Evolutionary conservation across 2,113 vertebrate genomes (phyloP), one percentile per base, ranked within the genome.

Genomic region (Cercocebus atys): DNA sequence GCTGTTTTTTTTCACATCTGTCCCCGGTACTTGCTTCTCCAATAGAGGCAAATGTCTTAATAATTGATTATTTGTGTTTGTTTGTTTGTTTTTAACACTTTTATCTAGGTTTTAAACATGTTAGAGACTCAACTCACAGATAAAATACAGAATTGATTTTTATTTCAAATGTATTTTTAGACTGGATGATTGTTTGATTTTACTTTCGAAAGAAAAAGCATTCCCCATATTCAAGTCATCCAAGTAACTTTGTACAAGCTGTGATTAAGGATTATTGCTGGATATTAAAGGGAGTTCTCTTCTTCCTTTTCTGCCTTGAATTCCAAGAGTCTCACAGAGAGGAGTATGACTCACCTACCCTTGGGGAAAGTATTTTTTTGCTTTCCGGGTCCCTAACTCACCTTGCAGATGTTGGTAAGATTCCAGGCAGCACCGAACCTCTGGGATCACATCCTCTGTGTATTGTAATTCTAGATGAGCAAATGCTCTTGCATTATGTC

Each of bases 131-230:
- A 35, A 47, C 50, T 88, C 78, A 75, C 22, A 88, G 88, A 45
- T 87, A 89, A 97, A 96, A 85, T 27, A 59, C 18, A 76, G n/a
- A 23, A 73, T 30, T 81, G 22, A 7, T 73, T 94, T 93, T 95
- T 61, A 38, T 93, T 70, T 45, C 47, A 83, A 20, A 61, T 85
- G 17, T 73, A 89, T 52, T 66, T 98, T 78, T 92, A 89, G 92
- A 73, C 17, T 89, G 55, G 55, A 91, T 45, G 50, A 13, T 64
- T 55, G 25, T 66, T 97, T 80, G 17, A 9, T 79, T 94, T 97
- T 94, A 75, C 83, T 86, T 76, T 82, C 30, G 17, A 78, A 43
- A 81, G 73, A n/a, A 57, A 61, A 93, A 86, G 55, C 79, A 50
- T 6, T 43, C 52, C 22, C 20, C 35, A 40, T 61, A 50, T 72